Conservation (phyloP, 2,888 invertebrate genomes). For the Melangyna quadrimaculata region DNA sequence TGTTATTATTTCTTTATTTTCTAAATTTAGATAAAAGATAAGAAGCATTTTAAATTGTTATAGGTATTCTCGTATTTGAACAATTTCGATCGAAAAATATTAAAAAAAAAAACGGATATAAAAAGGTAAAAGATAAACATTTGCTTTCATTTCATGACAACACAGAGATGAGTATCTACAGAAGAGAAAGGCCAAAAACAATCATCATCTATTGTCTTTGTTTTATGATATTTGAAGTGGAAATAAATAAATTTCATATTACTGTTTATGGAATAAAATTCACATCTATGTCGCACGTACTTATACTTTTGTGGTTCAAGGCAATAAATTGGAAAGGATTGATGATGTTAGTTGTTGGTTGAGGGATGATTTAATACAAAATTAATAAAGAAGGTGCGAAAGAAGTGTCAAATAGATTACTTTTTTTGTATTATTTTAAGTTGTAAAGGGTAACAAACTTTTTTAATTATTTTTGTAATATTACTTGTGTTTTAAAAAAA, state of each 20-base stretch:
- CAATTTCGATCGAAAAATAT: slow-evolving; percentile 55
- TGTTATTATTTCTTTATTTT: slow-evolving; percentile 18
- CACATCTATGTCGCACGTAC: not conserved
- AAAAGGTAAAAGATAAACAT: slow-evolving; percentile 12
- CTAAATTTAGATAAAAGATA: slow-evolving; percentile 25
- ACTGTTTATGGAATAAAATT: not conserved
- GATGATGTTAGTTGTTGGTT: not conserved
- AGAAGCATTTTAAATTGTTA: slow-evolving; percentile 50
- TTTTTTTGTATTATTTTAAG: too few species aligned
- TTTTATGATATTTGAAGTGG: slow-evolving; percentile 25
- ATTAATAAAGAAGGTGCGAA: too few species aligned
- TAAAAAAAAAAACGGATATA: slow-evolving; percentile 35
- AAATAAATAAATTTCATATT: slow-evolving; percentile 7
- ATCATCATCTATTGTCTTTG: not conserved
- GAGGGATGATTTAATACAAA: too few species aligned
- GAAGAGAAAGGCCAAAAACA: not conserved
- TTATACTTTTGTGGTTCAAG: not conserved
- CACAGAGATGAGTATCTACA: not conserved
- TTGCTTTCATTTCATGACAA: slow-evolving; percentile 8
- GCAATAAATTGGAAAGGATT: not conserved
- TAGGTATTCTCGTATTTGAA: slow-evolving; percentile 44
- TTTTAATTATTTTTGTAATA: too few species aligned
- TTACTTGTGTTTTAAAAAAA: too few species aligned
- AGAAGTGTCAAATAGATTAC: too few species aligned
- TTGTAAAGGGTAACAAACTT: too few species aligned